These are phyloP conservation scores for Temnothorax ravouxi DNA, from an alignment of 2,888 invertebrate genomes.

Conservation along the genomic window DNA sequence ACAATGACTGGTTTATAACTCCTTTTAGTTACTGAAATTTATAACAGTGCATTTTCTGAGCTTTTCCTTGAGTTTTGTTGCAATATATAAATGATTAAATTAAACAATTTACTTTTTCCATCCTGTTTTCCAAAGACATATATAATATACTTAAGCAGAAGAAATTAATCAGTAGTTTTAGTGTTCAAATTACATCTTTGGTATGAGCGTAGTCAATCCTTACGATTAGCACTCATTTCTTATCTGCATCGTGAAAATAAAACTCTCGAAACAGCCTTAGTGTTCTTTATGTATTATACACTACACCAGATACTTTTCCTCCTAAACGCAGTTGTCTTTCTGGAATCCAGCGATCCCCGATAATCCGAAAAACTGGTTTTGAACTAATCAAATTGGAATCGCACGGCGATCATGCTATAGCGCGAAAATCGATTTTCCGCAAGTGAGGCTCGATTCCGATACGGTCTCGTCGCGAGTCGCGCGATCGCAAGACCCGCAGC, in stretches of 20 bases:
- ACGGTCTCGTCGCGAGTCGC: background rate
- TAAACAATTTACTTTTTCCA: background rate
- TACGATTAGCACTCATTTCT: background rate
- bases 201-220: background rate
- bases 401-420: background rate
- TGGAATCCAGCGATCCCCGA: background rate
- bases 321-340: background rate
- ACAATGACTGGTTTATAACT: background rate
- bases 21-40: background rate
- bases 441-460: background rate
- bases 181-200: background rate
- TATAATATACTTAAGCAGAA: background rate
- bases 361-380: background rate
- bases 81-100: background rate
- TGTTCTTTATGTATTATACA: background rate
- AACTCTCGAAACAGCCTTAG: background rate
- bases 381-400: background rate
- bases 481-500: constrained; percentile 25
- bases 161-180: background rate
- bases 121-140: background rate
- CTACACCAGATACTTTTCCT: background rate
- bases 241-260: background rate
- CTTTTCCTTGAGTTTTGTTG: background rate
- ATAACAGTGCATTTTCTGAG: background rate
- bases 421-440: constrained; percentile 32